Conservation (phyloP, 1,140 invertebrate species). For the Manduca sexta region DNA sequence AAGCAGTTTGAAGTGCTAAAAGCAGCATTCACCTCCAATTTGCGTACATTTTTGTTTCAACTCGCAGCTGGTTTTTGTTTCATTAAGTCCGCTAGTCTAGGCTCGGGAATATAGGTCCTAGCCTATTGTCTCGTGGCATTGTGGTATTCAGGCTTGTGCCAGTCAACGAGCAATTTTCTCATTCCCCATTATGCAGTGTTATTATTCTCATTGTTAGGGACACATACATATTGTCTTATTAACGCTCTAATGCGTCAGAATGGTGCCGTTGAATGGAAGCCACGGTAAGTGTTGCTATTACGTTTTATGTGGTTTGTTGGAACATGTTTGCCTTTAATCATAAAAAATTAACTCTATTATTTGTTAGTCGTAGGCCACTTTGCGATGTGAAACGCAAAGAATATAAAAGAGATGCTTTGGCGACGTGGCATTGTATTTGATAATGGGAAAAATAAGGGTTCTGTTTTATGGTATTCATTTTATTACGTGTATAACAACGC, state of each 20-base stretch:
- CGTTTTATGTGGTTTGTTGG: no score
- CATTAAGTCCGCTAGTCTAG: constrained; percentile 43
- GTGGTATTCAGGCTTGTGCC: constrained; percentile 45
- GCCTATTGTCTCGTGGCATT: constrained; percentile 49
- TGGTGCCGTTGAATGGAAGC: constrained; percentile 6
- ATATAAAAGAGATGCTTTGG: no score
- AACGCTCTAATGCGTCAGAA: constrained; percentile 41
- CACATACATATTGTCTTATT: constrained; percentile 57
- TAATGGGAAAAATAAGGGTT: no score
- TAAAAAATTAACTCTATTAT: not conserved
- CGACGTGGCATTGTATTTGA: no score
- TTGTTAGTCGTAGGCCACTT: no score
- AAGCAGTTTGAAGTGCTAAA: not conserved
- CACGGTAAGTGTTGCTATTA: no score
- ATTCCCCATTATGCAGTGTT: constrained; percentile 53
- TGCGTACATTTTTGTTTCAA: constrained; percentile 42
- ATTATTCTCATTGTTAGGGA: constrained; percentile 58
- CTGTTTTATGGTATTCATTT: no score
- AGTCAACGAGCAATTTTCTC: constrained; percentile 59
- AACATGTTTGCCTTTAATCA: not conserved
- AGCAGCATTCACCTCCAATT: constrained; percentile 31
- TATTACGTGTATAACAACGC: no score
- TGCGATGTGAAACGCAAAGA: no score
- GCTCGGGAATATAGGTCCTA: constrained; percentile 43
- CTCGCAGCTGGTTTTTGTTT: constrained; percentile 48